Evolutionary conservation across 2,113 vertebrate genomes (phyloP).

Genomic region (Rafetus swinhoei): DNA sequence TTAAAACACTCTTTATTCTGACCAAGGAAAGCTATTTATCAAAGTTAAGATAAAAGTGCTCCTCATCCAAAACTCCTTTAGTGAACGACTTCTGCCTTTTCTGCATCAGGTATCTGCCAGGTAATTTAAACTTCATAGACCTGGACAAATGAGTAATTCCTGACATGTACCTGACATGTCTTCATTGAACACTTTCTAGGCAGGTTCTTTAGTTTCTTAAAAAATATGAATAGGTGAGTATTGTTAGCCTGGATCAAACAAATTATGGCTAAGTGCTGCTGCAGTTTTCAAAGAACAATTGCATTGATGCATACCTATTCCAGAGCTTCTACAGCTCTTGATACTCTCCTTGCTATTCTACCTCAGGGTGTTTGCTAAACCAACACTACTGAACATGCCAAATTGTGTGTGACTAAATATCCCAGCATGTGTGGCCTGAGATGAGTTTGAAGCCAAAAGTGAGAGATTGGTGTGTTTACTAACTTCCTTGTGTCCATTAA

Average conservation of each 20-base stretch:
- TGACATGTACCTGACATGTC: not conserved
- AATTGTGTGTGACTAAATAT: not conserved
- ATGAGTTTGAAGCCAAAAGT: not conserved
- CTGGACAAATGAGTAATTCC: not conserved
- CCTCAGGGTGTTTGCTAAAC: not conserved
- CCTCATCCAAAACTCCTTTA: accelerated
- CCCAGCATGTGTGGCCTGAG: not conserved
- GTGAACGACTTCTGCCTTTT: not conserved
- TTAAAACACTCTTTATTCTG: not conserved
- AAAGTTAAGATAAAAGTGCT: not conserved
- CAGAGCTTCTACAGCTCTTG: not conserved
- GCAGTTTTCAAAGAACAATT: not conserved
- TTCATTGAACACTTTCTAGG: not conserved
- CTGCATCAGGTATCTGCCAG: accelerated
- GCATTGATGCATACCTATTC: not conserved
- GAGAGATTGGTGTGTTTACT: not conserved
- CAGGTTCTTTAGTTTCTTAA: too few relatives aligned
- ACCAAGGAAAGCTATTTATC: not conserved
- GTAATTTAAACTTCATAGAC: not conserved
- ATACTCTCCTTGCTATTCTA: not conserved
- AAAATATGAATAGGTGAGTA: not conserved
- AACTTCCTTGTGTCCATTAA: not conserved
- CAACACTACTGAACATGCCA: not conserved
- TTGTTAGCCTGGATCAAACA: not conserved
- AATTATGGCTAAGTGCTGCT: not conserved